Percentiles rank a stretch among this genome's conserved stretches.
Conservation (phyloP, 2,888 invertebrate species). For the Lysandra bellargus region DNA sequence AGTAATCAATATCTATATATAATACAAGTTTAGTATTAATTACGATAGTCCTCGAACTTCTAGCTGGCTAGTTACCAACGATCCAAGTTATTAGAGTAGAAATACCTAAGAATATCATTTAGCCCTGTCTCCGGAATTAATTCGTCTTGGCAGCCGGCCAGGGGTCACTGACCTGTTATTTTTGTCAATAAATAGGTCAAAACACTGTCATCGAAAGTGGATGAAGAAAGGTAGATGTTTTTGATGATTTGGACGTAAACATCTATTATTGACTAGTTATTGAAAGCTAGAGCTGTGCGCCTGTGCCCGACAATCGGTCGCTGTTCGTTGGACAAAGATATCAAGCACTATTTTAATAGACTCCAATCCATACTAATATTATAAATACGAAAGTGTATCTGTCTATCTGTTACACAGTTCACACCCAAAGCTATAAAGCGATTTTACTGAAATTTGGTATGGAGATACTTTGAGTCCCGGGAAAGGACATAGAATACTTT, state of each 20-base stretch:
- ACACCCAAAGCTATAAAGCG: no score
- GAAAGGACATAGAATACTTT: no score
- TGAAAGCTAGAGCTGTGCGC: not conserved
- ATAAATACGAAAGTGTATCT: no score
- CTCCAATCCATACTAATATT: no score
- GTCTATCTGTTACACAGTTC: no score
- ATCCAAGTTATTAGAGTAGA: not conserved
- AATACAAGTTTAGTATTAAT: not conserved
- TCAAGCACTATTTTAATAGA: no score
- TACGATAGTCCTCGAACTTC: not conserved
- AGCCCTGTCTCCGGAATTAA: slow-evolving; percentile 21
- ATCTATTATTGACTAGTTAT: not conserved
- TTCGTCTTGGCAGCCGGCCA: slow-evolving; percentile 4
- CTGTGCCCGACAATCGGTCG: not conserved
- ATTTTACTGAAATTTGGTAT: no score
- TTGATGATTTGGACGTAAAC: not conserved
- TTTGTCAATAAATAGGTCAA: slow-evolving; percentile 11
- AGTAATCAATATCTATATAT: not conserved
- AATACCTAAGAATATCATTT: slow-evolving; percentile 12
- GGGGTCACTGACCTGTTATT: not conserved
- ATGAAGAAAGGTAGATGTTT: not conserved
- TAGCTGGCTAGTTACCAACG: slow-evolving; percentile 3
- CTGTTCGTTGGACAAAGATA: no score
- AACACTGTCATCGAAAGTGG: not conserved
- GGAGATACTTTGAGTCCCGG: no score